Conservation (phyloP, 2,888 invertebrate genomes). For the Scrobipalpa atriplicella region DNA sequence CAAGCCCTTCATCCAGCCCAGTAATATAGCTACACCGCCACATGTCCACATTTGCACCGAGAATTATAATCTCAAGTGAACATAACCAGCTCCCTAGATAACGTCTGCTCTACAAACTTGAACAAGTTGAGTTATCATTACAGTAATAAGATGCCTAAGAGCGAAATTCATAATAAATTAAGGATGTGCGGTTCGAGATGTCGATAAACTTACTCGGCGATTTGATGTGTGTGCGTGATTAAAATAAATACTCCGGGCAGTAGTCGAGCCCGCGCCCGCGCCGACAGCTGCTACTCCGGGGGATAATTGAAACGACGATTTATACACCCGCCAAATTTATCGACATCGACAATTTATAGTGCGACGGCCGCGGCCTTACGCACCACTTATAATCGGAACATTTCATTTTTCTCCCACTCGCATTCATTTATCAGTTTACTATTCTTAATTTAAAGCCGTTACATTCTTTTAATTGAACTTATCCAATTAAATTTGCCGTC, state of each 20-base stretch:
- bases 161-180: constrained; percentile 47
- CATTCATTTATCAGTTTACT: constrained; percentile 23
- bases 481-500: constrained; percentile 38
- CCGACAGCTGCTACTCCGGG: constrained; percentile 75
- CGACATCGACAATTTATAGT: constrained; percentile 72
- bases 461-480: constrained; percentile 41
- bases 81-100: constrained; percentile 23
- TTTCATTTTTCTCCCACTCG: constrained; percentile 49
- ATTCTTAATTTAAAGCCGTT: constrained; percentile 39
- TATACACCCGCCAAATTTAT: constrained; percentile 79
- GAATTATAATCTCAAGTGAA: constrained; percentile 15
- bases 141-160: constrained; percentile 25
- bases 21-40: constrained; percentile 12
- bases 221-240: constrained; percentile 70
- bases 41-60: constrained; percentile 15
- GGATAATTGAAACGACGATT: constrained; percentile 80
- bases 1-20: constrained; percentile 27
- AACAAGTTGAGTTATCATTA: constrained; percentile 26
- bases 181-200: constrained; percentile 59
- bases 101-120: constrained; percentile 18
- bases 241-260: constrained; percentile 76
- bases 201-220: constrained; percentile 61
- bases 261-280: constrained; percentile 51
- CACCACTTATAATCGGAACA: constrained; percentile 50
- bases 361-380: constrained; percentile 46